These are phyloP conservation scores for Ispidina picta DNA, from an alignment of 2,797 vertebrate genomes.

Conservation along the genomic window DNA sequence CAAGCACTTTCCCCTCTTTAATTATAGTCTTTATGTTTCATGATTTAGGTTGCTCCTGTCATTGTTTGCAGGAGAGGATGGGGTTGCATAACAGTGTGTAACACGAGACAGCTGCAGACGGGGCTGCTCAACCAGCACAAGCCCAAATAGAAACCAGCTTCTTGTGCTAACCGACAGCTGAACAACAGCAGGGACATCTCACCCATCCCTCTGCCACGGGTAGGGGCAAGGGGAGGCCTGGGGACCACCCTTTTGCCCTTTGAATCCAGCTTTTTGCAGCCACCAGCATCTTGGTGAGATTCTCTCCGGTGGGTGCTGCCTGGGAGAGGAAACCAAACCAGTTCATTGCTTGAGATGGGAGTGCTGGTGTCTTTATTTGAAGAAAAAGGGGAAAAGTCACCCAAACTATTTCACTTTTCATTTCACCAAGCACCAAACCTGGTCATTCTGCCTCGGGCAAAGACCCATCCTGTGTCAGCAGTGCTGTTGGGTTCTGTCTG, in stretches of 20 bases:
- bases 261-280: background rate
- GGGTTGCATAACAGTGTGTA: constrained; percentile 18
- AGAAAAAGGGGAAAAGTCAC: background rate
- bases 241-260: background rate
- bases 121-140: background rate
- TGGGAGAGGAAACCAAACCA: background rate
- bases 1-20: constrained; percentile 43
- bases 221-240: background rate
- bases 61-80: constrained; percentile 43
- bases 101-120: background rate
- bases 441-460: background rate
- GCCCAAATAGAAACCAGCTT: constrained; percentile 40
- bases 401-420: background rate
- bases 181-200: constrained; percentile 48
- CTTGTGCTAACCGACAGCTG: constrained; percentile 36
- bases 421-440: background rate
- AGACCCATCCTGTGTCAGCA: constrained; percentile 12
- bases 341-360: background rate
- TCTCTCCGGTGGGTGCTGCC: background rate
- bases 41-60: constrained; percentile 31
- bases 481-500: background rate
- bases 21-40: constrained; percentile 46
- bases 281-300: background rate
- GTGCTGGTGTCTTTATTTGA: background rate
- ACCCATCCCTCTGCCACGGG: background rate